Conservation (phyloP, 2,113 vertebrate genomes). For the Petrocephalus microphthalmus region DNA sequence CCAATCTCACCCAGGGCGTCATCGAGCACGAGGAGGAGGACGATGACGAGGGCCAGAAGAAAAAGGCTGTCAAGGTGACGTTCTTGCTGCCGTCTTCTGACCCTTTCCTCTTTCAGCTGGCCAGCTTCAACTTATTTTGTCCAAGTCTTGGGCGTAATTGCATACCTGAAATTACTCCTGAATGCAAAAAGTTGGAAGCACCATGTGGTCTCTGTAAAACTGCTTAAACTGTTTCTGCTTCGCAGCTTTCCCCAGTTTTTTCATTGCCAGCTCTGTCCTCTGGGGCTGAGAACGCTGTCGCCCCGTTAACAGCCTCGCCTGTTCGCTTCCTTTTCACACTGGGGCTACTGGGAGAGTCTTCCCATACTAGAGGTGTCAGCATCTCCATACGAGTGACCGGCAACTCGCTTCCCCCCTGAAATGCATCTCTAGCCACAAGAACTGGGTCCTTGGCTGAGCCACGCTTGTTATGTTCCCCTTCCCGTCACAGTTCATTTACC, state of each 20-base stretch:
- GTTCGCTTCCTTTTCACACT: neutral
- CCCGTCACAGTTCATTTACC: too few species aligned
- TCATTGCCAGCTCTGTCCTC: too few species aligned
- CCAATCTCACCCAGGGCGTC: constrained; percentile 90
- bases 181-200: neutral
- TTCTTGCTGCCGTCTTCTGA: neutral
- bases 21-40: constrained; percentile 87
- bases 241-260: neutral
- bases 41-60: constrained; percentile 74
- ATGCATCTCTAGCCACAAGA: neutral
- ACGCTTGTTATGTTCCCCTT: neutral
- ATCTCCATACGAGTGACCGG: neutral
- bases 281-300: too few species aligned
- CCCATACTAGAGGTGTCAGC: neutral
- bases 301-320: too few species aligned
- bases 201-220: neutral
- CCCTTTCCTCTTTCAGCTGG: neutral
- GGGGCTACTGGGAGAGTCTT: neutral
- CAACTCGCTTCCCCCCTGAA: neutral
- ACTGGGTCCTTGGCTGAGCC: neutral
- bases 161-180: neutral
- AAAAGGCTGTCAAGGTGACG: constrained; percentile 61
- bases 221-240: neutral
- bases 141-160: neutral
- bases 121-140: neutral